phyloP scores from a whole-genome alignment of 1,140 invertebrate genomes.

The Bombus pascuorum region DNA sequence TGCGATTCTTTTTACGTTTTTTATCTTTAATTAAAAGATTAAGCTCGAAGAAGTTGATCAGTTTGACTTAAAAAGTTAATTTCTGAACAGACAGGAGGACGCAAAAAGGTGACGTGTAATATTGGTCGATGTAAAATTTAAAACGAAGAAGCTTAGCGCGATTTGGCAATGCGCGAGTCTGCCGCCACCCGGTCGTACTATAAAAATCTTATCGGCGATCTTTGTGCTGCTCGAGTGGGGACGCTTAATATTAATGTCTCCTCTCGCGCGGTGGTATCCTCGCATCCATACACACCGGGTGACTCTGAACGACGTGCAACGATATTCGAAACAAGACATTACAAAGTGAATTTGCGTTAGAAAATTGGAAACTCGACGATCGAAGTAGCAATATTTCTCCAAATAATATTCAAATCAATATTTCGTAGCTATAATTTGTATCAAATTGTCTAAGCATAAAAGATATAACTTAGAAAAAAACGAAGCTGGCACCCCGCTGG shows the following conservation, averaged over 20 bases:
- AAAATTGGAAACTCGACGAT: too few species aligned
- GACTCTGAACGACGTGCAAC: neutral
- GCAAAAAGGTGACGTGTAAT: neutral
- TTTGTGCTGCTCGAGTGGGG: slow-evolving; percentile 59
- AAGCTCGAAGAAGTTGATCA: neutral
- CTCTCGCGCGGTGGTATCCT: slow-evolving; percentile 66
- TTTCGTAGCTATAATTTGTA: too few species aligned
- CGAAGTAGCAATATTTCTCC: too few species aligned
- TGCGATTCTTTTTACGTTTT: neutral
- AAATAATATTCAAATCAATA: too few species aligned
- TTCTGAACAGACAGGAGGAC: neutral
- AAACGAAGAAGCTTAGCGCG: slow-evolving; percentile 55
- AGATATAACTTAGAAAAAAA: too few species aligned
- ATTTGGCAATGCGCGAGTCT: slow-evolving; percentile 67
- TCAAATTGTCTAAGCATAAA: too few species aligned
- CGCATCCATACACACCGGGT: slow-evolving; percentile 68
- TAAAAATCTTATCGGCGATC: slow-evolving; percentile 77
- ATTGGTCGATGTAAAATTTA: neutral
- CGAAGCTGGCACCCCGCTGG: too few species aligned
- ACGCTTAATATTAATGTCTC: slow-evolving; percentile 77
- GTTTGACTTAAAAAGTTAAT: neutral
- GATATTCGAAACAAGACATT: neutral
- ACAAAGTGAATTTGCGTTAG: too few species aligned
- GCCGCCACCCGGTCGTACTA: slow-evolving; percentile 66
- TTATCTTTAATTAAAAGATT: neutral